Base-by-base conservation (phyloP, 2,888 invertebrate genomes). In the Subacronicta megacephala region DNA sequence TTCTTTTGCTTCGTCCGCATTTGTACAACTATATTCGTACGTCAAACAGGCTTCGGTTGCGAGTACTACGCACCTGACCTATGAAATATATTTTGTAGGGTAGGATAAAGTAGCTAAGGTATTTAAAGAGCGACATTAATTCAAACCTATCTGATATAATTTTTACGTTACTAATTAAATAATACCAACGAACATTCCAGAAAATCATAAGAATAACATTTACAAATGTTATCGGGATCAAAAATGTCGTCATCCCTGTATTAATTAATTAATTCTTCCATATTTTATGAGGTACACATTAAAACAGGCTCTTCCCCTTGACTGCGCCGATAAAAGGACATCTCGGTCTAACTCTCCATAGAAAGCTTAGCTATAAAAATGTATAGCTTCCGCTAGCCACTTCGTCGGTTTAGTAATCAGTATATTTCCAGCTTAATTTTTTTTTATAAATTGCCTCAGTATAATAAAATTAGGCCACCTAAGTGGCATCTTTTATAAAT, bases 191-290 rank as follows among this genome's bases (percentile, higher is more conserved):
- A 33, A 26, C 60, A 53, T 65, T 59, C 52, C 42, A 44, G 46
- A 67, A 59, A 64, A 59, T 64, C 46, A 62, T 62, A 75, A 69
- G 68, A 75, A 73, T 65, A 67, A 70, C 72, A 68, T 75, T 65
- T 63, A 65, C 63, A 70, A 77, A 75, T 77, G 70, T 72, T 73
- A 74, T 77, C 75, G 36, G 50, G 62, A 72, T 72, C 62, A 65
- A 59, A 73, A 69, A 70, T 67, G 72, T 72, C 73, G 62, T 40
- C 65, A 43, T 26, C 51, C 36, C 57, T n/a, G 55, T 58, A 52
- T 83, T 83, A 72, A 81, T 85, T 90, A 89, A 90, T 90, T 89
- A 90, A 90, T 87, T 88, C 89, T 76, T 80, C 52, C 71, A 83
- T 86, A 86, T 83, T 86, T 86, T 85, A 84, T 83, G 75, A 80